Evolutionary conservation across 1,140 invertebrate species (phyloP), one percentile per base, ranked within the genome.

Genomic region (Drosophila jambulina): DNA sequence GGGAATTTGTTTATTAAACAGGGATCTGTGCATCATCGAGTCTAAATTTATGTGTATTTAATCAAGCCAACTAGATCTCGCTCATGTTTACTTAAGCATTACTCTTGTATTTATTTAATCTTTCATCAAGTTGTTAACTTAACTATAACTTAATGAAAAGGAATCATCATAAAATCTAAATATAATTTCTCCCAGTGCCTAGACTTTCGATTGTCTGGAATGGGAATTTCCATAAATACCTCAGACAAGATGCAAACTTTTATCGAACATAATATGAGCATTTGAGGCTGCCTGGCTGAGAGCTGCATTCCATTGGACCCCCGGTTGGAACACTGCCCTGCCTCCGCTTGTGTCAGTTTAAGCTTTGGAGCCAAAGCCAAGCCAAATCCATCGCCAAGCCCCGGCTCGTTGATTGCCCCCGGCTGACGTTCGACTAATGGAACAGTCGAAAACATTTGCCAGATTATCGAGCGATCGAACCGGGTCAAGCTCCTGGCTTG

Each of bases 381-480:
- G 56, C 43, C 36, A 70, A 70, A 43, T 54, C 32, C 51, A 23
- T 54, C 32, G 51, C 19, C 62, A 32, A 61, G 54, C 45, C 61
- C 15, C 32, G 17, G 51, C 51, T 12, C 77, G 32, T 53, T 68
- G 61, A 78, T 62, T 72, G 70, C 57, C 58, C 57, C 72, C 48
- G 46, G 57, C 43, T 42, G 75, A 78, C 80, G 43, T 53, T 38
- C 36, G 62, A 51, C 74, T 82, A 78, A 78, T 82, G 80, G 80
- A 57, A 68, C 45, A 63, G 80, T 71, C 75, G 67, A 72, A 64
- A 82, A 23, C 68, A 59, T 32, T 68, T 42, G 69, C 49, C 54
- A 57, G 75, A 69, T 74, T 78, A 75, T 57, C 43, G 62, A 56
- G 68, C 62, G 54, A 59, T 61, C 36, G 32, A 54, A 36, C 65